Percentiles rank a stretch among this genome's conserved stretches.
phyloP scores from a whole-genome alignment of 2,797 vertebrate genomes.

The Buphagus erythrorhynchus region DNA sequence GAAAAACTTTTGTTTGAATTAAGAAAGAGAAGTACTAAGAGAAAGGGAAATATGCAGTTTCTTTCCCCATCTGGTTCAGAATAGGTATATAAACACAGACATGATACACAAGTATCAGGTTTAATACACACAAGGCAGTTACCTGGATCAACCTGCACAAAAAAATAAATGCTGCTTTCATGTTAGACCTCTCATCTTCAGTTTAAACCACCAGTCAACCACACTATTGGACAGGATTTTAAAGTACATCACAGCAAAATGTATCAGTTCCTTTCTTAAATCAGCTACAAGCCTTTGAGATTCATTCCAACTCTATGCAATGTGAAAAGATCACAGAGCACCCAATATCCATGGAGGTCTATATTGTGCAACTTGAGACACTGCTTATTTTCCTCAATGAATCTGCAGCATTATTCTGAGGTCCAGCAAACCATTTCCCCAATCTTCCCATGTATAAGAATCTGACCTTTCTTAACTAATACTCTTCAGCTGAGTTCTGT shows the following conservation, averaged over 20 bases:
- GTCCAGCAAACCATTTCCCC: not conserved
- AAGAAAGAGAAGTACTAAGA: not conserved
- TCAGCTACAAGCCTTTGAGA: not conserved
- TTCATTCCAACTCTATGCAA: not conserved
- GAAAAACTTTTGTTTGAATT: not conserved
- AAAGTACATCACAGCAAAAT: not conserved
- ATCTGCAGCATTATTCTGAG: not conserved
- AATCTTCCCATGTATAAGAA: not conserved
- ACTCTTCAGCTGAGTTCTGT: not conserved
- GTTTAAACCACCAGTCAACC: not conserved
- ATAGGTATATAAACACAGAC: too few relatives aligned
- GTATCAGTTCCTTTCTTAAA: not conserved
- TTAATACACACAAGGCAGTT: not conserved
- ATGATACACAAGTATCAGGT: not conserved
- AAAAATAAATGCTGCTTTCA: not conserved
- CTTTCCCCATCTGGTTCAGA: too few relatives aligned
- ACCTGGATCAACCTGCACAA: not conserved
- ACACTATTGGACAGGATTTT: not conserved
- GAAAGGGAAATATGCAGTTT: not conserved
- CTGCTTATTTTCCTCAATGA: not conserved
- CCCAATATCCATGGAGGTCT: too few relatives aligned
- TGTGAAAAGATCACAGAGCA: not conserved
- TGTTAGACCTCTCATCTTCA: too few relatives aligned
- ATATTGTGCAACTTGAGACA: rapidly evolving
- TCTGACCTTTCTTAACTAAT: not conserved